phyloP scores from a whole-genome alignment of 2,797 vertebrate genomes.

The Dallia pectoralis region DNA sequence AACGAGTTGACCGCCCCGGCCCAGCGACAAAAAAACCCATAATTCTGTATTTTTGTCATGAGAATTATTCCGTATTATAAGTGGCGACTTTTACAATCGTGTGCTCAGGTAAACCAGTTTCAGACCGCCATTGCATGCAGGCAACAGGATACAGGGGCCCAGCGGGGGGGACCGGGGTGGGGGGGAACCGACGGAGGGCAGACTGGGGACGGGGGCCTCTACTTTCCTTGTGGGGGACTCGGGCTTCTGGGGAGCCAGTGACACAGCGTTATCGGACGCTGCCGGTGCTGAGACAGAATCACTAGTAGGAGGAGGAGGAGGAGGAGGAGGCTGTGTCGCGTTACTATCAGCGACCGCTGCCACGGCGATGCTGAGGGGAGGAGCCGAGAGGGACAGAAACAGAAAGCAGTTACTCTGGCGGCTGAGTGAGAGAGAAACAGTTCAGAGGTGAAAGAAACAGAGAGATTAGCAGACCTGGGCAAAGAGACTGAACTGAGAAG shows the following conservation, averaged over 20 bases:
- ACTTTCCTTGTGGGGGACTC: conserved; percentile 81
- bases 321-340: conserved; percentile 64
- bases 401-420: conserved; percentile 70
- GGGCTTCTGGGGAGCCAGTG: conserved; percentile 78
- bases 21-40: too few relatives aligned
- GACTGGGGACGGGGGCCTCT: conserved; percentile 71
- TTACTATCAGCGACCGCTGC: conserved; percentile 80
- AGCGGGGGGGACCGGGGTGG: conserved; percentile 59
- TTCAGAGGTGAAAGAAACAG: conserved; percentile 15
- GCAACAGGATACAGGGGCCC: conserved; percentile 71
- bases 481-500: conserved; percentile 59
- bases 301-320: conserved; percentile 13
- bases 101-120: conserved; percentile 75
- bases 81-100: conserved; percentile 60
- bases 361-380: conserved; percentile 74
- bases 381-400: conserved; percentile 60
- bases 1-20: too few relatives aligned
- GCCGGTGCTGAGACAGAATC: conserved; percentile 58
- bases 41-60: not conserved
- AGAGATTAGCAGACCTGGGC: conserved; percentile 51
- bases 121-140: conserved; percentile 71
- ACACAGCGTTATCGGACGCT: conserved; percentile 80
- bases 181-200: conserved; percentile 45
- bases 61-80: not conserved
- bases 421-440: conserved; percentile 39